Conservation (phyloP, 2,797 vertebrate species). For the Sebastes kiyomatsui region DNA sequence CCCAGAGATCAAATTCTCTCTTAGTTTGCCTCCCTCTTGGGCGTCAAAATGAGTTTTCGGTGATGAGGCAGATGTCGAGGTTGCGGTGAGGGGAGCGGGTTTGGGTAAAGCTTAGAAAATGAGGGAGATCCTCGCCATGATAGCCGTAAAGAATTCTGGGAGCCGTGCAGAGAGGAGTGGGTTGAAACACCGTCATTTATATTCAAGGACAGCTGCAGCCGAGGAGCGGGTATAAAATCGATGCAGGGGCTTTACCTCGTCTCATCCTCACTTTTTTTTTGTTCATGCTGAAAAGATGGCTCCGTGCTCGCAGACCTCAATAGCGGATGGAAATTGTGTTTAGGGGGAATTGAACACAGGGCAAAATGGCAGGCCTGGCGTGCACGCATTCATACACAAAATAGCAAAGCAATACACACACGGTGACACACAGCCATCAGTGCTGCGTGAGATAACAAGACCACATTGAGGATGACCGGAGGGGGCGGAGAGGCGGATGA, state of each 20-base stretch:
- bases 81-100: slow-evolving; percentile 45
- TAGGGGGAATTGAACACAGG: slow-evolving; percentile 16
- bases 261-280: slow-evolving; percentile 65
- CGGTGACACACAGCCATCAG: slow-evolving; percentile 19
- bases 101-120: slow-evolving; percentile 62
- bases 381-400: slow-evolving; percentile 32
- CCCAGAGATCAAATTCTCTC: slow-evolving; percentile 70
- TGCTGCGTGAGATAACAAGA: slow-evolving; percentile 62
- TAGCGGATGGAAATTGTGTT: slow-evolving; percentile 24
- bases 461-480: slow-evolving; percentile 57
- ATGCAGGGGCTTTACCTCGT: slow-evolving; percentile 66
- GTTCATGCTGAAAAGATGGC: slow-evolving; percentile 52
- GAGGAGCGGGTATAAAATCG: slow-evolving; percentile 72
- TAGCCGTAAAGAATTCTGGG: slow-evolving; percentile 58
- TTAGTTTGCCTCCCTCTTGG: slow-evolving; percentile 65
- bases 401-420: not conserved
- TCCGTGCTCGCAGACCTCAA: slow-evolving; percentile 4
- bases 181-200: slow-evolving; percentile 68
- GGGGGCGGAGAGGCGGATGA: slow-evolving; percentile 54
- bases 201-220: slow-evolving; percentile 73
- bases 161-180: slow-evolving; percentile 55
- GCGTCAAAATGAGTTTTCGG: slow-evolving; percentile 61
- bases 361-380: slow-evolving; percentile 7
- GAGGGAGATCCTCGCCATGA: slow-evolving; percentile 62
- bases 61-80: slow-evolving; percentile 62